Percentiles rank a stretch among this genome's conserved stretches.
phyloP scores from a whole-genome alignment of 2,888 invertebrate genomes.

The Tipula helvola region DNA sequence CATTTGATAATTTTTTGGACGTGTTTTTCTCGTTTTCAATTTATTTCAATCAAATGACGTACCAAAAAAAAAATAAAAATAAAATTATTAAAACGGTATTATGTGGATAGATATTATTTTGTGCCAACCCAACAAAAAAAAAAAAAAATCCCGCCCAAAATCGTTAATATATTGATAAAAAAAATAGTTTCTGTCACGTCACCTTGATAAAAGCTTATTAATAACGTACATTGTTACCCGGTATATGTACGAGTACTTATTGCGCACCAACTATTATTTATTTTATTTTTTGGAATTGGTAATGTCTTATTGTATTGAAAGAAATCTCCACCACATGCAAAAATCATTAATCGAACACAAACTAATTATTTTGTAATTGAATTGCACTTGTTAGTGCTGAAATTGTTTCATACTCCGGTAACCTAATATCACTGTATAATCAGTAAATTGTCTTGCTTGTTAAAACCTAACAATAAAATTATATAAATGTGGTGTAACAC shows the following conservation, averaged over 20 bases:
- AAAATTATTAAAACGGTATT: background rate
- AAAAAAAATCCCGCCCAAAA: background rate
- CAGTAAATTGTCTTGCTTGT: too few relatives aligned
- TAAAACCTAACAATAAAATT: too few relatives aligned
- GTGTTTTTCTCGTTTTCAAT: constrained; percentile 1
- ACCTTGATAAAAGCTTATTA: background rate
- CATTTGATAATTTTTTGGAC: constrained; percentile 6
- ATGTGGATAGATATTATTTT: background rate
- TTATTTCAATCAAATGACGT: background rate
- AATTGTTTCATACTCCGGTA: too few relatives aligned
- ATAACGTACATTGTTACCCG: background rate
- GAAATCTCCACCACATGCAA: too few relatives aligned
- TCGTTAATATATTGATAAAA: background rate
- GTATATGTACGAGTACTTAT: background rate
- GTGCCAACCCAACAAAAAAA: background rate
- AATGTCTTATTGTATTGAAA: too few relatives aligned
- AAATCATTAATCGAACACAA: too few relatives aligned
- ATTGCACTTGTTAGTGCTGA: too few relatives aligned
- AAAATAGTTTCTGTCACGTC: background rate
- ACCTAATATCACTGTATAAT: too few relatives aligned
- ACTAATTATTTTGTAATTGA: too few relatives aligned
- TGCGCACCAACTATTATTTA: background rate
- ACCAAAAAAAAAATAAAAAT: background rate
- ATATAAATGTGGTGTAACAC: too few relatives aligned
- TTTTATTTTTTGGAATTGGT: background rate